Conservation (phyloP, 2,113 vertebrate species). For the Piliocolobus tephrosceles region DNA sequence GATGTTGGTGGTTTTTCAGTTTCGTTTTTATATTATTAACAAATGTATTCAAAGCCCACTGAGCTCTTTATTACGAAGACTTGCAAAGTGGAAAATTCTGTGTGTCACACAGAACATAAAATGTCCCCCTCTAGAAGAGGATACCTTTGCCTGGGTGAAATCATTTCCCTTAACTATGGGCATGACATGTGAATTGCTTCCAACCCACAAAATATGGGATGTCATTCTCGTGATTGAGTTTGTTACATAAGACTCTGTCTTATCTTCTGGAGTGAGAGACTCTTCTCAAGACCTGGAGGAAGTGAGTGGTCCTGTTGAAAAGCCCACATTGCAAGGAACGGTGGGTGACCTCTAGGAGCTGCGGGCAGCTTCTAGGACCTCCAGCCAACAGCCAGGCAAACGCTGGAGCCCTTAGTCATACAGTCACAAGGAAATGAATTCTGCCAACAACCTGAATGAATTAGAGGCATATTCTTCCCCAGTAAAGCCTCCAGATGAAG, state of each 20-base stretch:
- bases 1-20: background rate
- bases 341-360: background rate
- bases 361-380: background rate
- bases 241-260: background rate
- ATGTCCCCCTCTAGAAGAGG: background rate
- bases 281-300: background rate
- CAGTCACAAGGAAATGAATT: background rate
- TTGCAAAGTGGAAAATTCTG: constrained; percentile 16
- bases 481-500: background rate
- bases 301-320: background rate
- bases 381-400: background rate
- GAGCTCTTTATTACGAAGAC: background rate
- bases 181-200: background rate
- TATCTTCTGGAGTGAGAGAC: background rate
- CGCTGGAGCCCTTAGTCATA: background rate
- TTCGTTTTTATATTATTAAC: background rate
- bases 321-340: background rate
- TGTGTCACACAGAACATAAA: background rate
- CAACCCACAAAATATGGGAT: background rate
- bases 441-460: background rate
- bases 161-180: background rate
- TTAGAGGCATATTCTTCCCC: background rate
- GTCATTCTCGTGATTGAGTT: background rate
- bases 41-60: background rate
- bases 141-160: background rate